Base-by-base conservation (phyloP, 2,113 vertebrate genomes). In the Otocyon megalotis region DNA sequence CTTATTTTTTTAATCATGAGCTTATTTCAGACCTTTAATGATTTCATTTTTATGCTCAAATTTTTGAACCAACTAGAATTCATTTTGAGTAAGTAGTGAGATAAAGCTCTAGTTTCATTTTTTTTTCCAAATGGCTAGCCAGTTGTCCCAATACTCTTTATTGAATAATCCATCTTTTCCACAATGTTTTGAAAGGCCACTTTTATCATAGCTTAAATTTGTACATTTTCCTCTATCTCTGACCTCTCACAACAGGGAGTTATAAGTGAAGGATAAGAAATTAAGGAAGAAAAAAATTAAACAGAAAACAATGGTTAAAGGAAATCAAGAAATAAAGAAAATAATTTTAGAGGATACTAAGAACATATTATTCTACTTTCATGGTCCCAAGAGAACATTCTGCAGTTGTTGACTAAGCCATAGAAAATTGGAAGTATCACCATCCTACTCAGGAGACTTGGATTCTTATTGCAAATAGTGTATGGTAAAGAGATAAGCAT, bases 121-220 rank as follows among this genome's bases (percentile, higher is more conserved):
- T 88, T 71, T 77, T 94, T 95, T 83, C 92, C 95, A 94, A 93
- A 96, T 96, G 95, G 63, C 14, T 96, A 97, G 62, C 79, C 97
- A 96, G 63, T 97, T 96, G 92, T 96, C 65, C 83, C 72, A 92
- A 54, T 90, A 80, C 5, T 53, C 32, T 97, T 97, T 97, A 98
- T 81, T 96, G 83, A 97, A 94, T 92, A 97, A 97, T 94, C 87
- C 67, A 96, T 97, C 92, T 97, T 96, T 96, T 63, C 83, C 30
- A 96, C 84, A 91, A 87, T 87, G 32, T 54, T 96, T 95, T 92
- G 92, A 97, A 97, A 97, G 62, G 79, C 56, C 58, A 79, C 17
- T 62, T 98, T 94, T 92, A 97, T 97, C 86, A 96, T 84, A 84
- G 74, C 43, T n/a, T 86, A 96, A 97, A 94, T 84, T 53, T 76